Percentiles rank a stretch among this genome's conserved stretches.
Conservation (phyloP, 1,140 invertebrate species). For the Drosophila albomicans region DNA sequence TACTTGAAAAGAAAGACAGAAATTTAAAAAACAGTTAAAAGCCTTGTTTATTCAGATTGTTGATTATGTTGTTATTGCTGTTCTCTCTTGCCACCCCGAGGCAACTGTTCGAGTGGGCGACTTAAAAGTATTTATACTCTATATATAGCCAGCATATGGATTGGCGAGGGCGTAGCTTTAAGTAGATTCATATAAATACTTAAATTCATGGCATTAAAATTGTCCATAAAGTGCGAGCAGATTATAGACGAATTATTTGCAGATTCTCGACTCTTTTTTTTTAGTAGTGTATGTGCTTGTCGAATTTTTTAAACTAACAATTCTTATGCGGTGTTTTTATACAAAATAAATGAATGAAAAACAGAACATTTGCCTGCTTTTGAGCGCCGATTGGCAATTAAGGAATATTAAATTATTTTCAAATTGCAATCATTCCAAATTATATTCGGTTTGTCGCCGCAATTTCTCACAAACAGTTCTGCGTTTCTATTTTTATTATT, state of each 20-base stretch:
- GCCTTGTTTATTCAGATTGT: background rate
- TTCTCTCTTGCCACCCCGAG: background rate
- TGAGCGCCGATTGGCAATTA: slow-evolving; percentile 67
- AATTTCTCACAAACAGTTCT: slow-evolving; percentile 1
- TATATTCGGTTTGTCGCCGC: slow-evolving; percentile 23
- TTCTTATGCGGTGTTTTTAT: background rate
- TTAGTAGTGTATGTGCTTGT: background rate
- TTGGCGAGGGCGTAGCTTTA: too few species aligned
- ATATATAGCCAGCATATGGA: too few species aligned
- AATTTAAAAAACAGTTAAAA: slow-evolving; percentile 12
- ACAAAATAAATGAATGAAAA: slow-evolving; percentile 7
- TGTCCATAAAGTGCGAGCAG: too few species aligned
- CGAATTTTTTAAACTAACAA: background rate
- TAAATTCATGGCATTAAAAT: too few species aligned
- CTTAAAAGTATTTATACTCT: slow-evolving; percentile 3
- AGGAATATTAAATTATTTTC: slow-evolving; percentile 51
- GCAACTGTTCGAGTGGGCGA: background rate
- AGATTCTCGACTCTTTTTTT: too few species aligned
- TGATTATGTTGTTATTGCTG: slow-evolving; percentile 19
- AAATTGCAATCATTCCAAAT: slow-evolving; percentile 41
- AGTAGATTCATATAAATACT: too few species aligned
- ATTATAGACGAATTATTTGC: too few species aligned
- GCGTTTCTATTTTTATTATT: slow-evolving; percentile 9
- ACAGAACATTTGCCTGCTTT: slow-evolving; percentile 34
- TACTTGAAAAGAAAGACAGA: too few species aligned